Evolutionary conservation across 2,888 invertebrate species (phyloP).

Genomic region (Caenorhabditis sp.): DNA sequence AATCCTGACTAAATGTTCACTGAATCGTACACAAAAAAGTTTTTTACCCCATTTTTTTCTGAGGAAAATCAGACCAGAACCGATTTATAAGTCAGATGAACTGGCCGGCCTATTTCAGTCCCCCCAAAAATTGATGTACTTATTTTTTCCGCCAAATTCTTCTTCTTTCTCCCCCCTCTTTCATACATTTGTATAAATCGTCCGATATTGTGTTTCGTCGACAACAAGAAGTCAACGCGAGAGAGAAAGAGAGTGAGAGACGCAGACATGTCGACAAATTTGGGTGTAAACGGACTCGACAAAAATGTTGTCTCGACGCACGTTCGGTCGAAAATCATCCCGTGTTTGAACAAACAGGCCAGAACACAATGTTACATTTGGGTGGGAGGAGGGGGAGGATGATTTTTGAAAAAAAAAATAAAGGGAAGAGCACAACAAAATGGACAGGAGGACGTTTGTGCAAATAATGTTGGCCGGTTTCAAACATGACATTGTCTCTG

Average conservation of each 20-base stretch:
- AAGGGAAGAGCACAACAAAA: not conserved
- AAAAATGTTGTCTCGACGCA: not conserved
- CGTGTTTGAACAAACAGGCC: not conserved
- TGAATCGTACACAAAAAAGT: too few species aligned
- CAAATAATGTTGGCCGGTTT: not conserved
- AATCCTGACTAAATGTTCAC: too few species aligned
- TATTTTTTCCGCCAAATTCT: not conserved
- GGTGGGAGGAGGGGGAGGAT: not conserved
- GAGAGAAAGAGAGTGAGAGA: not conserved
- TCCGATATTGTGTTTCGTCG: conserved; percentile 1
- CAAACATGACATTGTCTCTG: not conserved
- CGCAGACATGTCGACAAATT: not conserved
- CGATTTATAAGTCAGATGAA: too few species aligned
- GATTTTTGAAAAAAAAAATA: not conserved
- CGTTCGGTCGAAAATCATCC: not conserved
- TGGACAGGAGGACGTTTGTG: not conserved
- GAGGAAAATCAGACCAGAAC: too few species aligned
- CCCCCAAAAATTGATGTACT: too few species aligned
- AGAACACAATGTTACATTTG: not conserved
- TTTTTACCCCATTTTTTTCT: too few species aligned
- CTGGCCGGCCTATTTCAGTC: too few species aligned
- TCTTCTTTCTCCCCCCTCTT: not conserved
- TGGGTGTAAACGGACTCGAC: not conserved
- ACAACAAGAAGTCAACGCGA: too few species aligned
- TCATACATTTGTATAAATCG: not conserved